Conservation (phyloP, 2,113 vertebrate genomes). For the Serinus canaria region DNA sequence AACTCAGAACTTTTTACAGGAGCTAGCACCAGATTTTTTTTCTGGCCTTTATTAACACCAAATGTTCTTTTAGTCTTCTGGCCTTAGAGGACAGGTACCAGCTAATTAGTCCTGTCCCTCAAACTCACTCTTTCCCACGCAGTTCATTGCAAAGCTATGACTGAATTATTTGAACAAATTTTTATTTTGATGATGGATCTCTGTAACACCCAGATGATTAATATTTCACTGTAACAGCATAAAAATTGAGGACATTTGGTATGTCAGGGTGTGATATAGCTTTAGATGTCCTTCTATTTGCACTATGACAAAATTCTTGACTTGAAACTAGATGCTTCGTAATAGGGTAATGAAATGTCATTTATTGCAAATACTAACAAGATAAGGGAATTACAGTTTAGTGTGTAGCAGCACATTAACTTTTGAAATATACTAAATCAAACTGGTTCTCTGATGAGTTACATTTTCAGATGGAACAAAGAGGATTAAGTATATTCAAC, state of each 20-base stretch:
- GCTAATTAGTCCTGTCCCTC: neutral
- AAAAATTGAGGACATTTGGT: neutral
- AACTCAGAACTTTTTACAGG: neutral
- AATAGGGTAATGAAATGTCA: neutral
- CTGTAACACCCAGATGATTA: neutral
- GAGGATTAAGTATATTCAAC: neutral
- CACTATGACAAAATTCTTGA: neutral
- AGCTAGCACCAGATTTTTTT: neutral
- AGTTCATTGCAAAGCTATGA: neutral
- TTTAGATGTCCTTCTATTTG: neutral
- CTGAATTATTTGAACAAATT: neutral
- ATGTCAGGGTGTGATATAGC: neutral
- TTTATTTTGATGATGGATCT: neutral
- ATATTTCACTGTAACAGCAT: neutral
- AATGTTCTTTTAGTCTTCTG: neutral
- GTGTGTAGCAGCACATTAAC: neutral
- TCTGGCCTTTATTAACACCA: neutral
- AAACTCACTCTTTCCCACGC: neutral
- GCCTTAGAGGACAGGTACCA: neutral
- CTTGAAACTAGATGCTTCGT: neutral
- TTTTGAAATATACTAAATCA: neutral
- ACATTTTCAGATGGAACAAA: neutral
- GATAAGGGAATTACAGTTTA: neutral
- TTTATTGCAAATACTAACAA: slow-evolving; percentile 13
- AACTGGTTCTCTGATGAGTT: neutral